Base-by-base conservation (phyloP, 2,113 vertebrate genomes). In the Mesembrinibis cayennensis region DNA sequence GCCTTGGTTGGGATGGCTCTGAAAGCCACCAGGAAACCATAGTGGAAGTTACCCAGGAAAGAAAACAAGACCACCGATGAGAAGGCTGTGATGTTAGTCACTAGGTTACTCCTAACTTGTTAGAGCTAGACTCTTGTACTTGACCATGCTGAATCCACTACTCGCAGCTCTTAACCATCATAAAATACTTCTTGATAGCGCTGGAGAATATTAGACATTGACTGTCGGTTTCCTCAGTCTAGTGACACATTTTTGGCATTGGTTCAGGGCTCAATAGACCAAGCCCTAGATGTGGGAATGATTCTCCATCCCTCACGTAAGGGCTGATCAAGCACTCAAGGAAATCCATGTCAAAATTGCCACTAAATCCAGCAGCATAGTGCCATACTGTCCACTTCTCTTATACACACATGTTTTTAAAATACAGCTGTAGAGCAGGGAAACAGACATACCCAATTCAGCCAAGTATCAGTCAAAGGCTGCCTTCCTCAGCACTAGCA, bases 381-480 rank as follows among this genome's bases (percentile, higher is more conserved):
- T 7, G 11, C 73, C 66, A 83, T 3, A 4, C 21, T 18, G 34
- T 16, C 26, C 63, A 22, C 20, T 74, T 40, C 61, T 63, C 36
- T 53, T 13, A 53, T 0, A 10, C 11, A 9, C 1, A 1, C 4
- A 53, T 4, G 3, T 53, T 80, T 38, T 29, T 34, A 78, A 71
- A 49, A 73, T 4, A 78, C 21, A 93, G 63, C 55, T 81, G 40
- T 15, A 55, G 36, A 80, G 44, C 25, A 36, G 27, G 30, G 61
- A 81, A 42, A 56, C 1, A 3, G 65, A 82, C 0, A 2, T 13
- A 47, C 13, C 23, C n/a, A 73, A 5, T 53, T 62, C 44, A 49
- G 45, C 13, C 62, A 61, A 65, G 19, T 3, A 12, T 18, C 71
- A 27, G 38, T 9, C 55, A 67, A 61, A 78, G 58, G 29, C 47